Base-by-base conservation (phyloP, 2,113 vertebrate species). In the Excalfactoria chinensis region DNA sequence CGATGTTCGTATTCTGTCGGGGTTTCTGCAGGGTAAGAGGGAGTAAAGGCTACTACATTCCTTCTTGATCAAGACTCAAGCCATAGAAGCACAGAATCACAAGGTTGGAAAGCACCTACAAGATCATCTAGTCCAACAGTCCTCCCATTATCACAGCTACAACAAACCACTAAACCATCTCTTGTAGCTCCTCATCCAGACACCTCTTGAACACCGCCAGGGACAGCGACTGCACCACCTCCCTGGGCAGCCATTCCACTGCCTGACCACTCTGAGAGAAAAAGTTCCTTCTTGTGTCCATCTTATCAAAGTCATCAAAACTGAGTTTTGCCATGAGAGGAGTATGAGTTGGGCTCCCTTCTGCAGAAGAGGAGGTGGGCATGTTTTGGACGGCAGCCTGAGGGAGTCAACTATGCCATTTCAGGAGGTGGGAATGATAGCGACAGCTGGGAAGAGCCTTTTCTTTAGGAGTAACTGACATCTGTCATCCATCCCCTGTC, bases 311-410 rank as follows among this genome's bases (percentile, higher is more conserved):
- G 22, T 22, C 60, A 58, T 7, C 35, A 64, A 75, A 79, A 19
- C 34, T 90, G 35, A 11, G 2, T 53, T 62, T 48, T 40, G 30
- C 26, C 6, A 2, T 22, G 41, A 53, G 35, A 70, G 35, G 9
- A 3, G 1, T 28, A 56, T 48, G 28, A 76, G 26, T 19, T 15
- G 18, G 9, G 15, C 13, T 88, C n/a, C 6, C 4, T 64, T 59
- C 44, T 74, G 20, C 9, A 35, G 68, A 56, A 69, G 34, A 37
- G 6, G 11, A 72, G 83, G 26, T 0, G 0, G 21, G 9, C 0
- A 0, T 14, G 2, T 68, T 86, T 90, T 48, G 35, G 26, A 48
- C 20, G 35, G n/a, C 14, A 79, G 22, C n/a, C n/a, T 43, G 30
- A 15, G 40, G 4, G 37, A 23, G 5, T 43, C 11, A 43, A 44